Evolutionary conservation across 2,113 vertebrate genomes (phyloP).

Genomic region (Merops nubicus): DNA sequence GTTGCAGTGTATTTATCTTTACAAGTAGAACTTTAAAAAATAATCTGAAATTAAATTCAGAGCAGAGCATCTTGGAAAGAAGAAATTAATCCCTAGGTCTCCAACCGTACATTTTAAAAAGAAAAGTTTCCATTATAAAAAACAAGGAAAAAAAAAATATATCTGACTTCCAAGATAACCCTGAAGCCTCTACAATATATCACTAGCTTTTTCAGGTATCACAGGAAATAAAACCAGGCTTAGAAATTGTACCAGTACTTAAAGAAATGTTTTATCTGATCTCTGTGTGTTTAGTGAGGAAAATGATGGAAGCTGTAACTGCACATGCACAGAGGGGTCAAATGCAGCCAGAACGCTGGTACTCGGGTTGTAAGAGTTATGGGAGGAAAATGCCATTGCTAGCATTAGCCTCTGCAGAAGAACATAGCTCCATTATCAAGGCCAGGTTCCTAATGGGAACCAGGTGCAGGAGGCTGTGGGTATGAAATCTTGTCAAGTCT

Average conservation of each 20-base stretch:
- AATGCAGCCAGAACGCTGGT: background rate
- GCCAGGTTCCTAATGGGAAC: constrained; percentile 24
- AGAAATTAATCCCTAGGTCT: background rate
- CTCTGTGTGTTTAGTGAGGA: background rate
- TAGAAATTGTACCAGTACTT: background rate
- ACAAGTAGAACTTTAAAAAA: background rate
- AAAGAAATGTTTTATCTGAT: background rate
- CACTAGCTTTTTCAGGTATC: background rate
- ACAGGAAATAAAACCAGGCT: background rate
- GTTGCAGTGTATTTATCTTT: background rate
- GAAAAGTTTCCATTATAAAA: constrained; percentile 1
- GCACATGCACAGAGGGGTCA: background rate
- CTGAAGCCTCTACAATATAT: background rate
- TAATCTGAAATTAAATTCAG: background rate
- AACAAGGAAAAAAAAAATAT: background rate
- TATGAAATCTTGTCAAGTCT: constrained; percentile 21
- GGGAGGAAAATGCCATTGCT: background rate
- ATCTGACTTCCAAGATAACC: background rate
- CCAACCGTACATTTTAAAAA: background rate
- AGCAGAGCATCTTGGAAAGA: background rate
- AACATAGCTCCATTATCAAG: constrained; percentile 40
- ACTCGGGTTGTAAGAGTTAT: background rate
- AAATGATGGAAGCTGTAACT: background rate
- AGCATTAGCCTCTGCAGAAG: background rate
- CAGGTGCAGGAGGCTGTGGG: constrained; percentile 38